Conservation (phyloP, 2,888 invertebrate genomes). For the Dendrolimus pini region DNA sequence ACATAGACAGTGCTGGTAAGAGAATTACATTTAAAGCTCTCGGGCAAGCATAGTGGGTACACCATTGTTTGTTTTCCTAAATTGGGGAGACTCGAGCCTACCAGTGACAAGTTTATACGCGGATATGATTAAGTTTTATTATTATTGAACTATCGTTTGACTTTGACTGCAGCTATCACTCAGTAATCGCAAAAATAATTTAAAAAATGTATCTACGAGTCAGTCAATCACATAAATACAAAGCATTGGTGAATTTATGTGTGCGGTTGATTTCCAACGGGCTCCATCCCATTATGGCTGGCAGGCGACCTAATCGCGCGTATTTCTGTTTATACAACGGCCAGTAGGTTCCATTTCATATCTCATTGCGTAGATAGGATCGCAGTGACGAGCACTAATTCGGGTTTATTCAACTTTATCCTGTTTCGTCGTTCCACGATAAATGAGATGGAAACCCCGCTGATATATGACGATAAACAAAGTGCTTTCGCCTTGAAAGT, state of each 20-base stretch:
- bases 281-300: not conserved
- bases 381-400: conserved; percentile 40
- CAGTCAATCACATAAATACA: not conserved
- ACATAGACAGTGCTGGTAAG: no score
- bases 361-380: conserved; percentile 51
- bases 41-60: no score
- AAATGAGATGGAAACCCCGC: conserved; percentile 56
- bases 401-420: conserved; percentile 20
- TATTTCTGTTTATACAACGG: conserved; percentile 22
- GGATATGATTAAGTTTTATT: no score
- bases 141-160: no score
- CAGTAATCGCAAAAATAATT: no score
- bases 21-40: no score
- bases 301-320: conserved; percentile 12
- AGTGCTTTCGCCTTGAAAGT: conserved; percentile 8
- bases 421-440: conserved; percentile 7
- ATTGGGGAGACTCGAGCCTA: no score
- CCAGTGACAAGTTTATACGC: no score
- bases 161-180: no score
- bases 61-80: no score
- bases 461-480: conserved; percentile 40
- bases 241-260: not conserved
- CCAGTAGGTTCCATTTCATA: conserved; percentile 46
- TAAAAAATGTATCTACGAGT: no score
- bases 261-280: not conserved